Evolutionary conservation across 2,888 invertebrate genomes (phyloP).

Genomic region (Agrotis segetum): DNA sequence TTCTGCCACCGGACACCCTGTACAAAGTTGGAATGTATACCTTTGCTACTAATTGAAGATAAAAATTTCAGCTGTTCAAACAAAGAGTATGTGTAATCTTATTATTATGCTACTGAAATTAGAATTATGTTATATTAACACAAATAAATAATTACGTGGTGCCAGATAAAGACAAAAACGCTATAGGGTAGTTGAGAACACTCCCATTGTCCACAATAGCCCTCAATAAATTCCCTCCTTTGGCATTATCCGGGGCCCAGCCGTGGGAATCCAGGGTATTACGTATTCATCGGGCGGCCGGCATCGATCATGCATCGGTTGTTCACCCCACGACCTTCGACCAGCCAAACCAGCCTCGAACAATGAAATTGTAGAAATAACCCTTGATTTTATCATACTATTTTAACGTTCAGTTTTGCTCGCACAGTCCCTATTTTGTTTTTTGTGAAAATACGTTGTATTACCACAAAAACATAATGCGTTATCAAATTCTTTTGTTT

Average conservation of each 20-base stretch:
- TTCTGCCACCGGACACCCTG: no score
- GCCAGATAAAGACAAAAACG: constrained; percentile 29
- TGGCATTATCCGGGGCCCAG: constrained; percentile 49
- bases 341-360: constrained; percentile 42
- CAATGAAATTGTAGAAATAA: constrained; percentile 65
- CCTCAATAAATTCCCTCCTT: constrained; percentile 49
- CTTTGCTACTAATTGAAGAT: background rate
- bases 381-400: constrained; percentile 53
- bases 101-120: background rate
- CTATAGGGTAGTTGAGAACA: constrained; percentile 20
- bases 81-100: no score
- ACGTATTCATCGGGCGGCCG: constrained; percentile 68
- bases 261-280: constrained; percentile 65
- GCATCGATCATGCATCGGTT: constrained; percentile 79
- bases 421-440: constrained; percentile 3
- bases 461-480: constrained; percentile 29
- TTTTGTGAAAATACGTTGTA: constrained; percentile 30
- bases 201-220: constrained; percentile 34
- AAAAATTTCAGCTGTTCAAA: background rate
- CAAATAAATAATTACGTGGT: constrained; percentile 15
- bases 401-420: constrained; percentile 35
- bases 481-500: constrained; percentile 25
- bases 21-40: background rate
- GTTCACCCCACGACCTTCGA: constrained; percentile 73
- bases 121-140: background rate